Evolutionary conservation across 1,140 invertebrate species (phyloP).

Genomic region (Schlechtendalia chinensis): DNA sequence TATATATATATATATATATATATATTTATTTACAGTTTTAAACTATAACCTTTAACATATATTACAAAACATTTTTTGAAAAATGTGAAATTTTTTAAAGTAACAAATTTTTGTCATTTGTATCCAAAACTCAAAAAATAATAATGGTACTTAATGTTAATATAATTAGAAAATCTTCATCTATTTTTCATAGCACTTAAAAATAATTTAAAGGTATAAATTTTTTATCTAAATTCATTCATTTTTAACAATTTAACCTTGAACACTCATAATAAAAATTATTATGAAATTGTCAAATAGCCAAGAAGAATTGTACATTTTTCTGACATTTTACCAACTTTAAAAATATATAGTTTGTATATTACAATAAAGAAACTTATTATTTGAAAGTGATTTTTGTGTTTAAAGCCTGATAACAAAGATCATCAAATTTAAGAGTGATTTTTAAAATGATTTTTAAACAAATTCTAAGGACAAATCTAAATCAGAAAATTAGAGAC

Average conservation of each 20-base stretch:
- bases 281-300: not conserved
- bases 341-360: not conserved
- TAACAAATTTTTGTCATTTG: not conserved
- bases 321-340: not conserved
- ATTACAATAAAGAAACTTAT: not conserved
- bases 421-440: not conserved
- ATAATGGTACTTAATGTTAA: not conserved
- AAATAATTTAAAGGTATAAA: not conserved
- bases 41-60: too few species aligned
- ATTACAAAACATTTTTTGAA: too few species aligned
- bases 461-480: too few species aligned
- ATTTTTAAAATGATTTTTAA: too few species aligned
- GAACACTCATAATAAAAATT: not conserved
- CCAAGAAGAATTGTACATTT: not conserved
- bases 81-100: too few species aligned
- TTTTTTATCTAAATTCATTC: not conserved
- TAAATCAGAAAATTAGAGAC: too few species aligned
- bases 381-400: not conserved
- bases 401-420: not conserved
- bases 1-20: too few species aligned
- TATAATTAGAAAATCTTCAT: not conserved
- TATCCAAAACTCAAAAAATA: not conserved
- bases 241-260: not conserved
- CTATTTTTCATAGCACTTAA: not conserved
- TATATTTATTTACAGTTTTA: too few species aligned